These are phyloP conservation scores for Drosophila pseudotalamancana DNA, from an alignment of 2,888 invertebrate genomes.

Conservation along the genomic window DNA sequence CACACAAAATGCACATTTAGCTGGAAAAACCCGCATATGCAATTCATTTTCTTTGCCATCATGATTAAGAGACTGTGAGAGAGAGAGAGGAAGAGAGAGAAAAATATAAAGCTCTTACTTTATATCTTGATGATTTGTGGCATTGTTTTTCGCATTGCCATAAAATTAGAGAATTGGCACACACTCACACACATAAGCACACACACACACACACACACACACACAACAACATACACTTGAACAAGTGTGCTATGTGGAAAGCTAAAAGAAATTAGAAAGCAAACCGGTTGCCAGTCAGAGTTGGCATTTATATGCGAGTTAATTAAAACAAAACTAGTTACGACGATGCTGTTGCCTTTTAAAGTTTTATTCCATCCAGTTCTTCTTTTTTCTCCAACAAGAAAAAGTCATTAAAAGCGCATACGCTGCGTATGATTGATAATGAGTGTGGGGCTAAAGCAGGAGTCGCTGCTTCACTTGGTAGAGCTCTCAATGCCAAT, in stretches of 20 bases:
- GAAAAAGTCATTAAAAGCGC: slow-evolving; percentile 72
- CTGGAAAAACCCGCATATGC: slow-evolving; percentile 33
- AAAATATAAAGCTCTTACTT: slow-evolving; percentile 30
- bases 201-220: background rate
- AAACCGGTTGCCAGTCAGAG: slow-evolving; percentile 62
- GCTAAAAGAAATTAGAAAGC: slow-evolving; percentile 73
- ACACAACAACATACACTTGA: background rate
- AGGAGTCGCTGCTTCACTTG: background rate
- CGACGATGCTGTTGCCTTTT: slow-evolving; percentile 49
- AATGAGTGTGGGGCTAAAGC: slow-evolving; percentile 47
- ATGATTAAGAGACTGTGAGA: slow-evolving; percentile 18
- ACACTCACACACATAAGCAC: slow-evolving; percentile 27
- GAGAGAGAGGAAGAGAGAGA: slow-evolving; percentile 1
- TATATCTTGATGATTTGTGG: slow-evolving; percentile 64
- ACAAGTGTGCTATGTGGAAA: slow-evolving; percentile 48
- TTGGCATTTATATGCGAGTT: slow-evolving; percentile 74
- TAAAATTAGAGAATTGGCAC: slow-evolving; percentile 68
- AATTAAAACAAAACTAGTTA: slow-evolving; percentile 79
- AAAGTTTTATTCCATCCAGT: slow-evolving; percentile 11
- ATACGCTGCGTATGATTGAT: slow-evolving; percentile 74
- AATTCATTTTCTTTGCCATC: slow-evolving; percentile 34
- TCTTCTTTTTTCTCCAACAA: slow-evolving; percentile 1
- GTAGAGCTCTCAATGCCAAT: slow-evolving; percentile 1
- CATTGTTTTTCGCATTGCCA: slow-evolving; percentile 51
- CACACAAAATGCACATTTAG: slow-evolving; percentile 13